Evolutionary conservation across 1,140 invertebrate species (phyloP).

Genomic region (Coptotermes formosanus): DNA sequence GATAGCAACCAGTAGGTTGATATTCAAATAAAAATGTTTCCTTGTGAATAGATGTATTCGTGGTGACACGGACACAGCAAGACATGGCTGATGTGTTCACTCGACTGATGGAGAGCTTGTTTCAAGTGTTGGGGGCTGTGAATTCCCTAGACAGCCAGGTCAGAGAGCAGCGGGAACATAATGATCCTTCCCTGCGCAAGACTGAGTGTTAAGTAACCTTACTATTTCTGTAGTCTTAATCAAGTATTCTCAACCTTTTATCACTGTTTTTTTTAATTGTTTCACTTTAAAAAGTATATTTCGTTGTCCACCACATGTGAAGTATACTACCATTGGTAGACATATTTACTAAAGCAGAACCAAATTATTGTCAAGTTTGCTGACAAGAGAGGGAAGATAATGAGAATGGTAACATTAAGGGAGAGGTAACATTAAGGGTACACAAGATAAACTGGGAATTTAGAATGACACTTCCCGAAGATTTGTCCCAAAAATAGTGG

Average conservation of each 20-base stretch:
- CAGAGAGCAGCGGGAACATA: conserved; percentile 36
- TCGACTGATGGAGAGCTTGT: conserved; percentile 64
- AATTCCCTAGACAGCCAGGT: conserved; percentile 47
- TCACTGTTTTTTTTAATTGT: not conserved
- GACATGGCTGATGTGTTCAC: conserved; percentile 64
- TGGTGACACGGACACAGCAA: conserved; percentile 59
- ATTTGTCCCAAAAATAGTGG: too few species aligned
- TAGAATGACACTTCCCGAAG: too few species aligned
- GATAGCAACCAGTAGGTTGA: too few species aligned
- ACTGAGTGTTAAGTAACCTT: conserved; percentile 38
- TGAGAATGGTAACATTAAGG: too few species aligned
- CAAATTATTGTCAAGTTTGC: too few species aligned
- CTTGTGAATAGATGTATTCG: conserved; percentile 56
- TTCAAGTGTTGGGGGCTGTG: conserved; percentile 61
- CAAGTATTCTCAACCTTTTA: conserved; percentile 5
- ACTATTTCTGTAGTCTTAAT: not conserved
- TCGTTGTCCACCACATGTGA: not conserved
- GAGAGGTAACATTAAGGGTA: too few species aligned
- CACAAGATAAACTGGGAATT: too few species aligned
- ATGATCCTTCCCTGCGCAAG: conserved; percentile 38
- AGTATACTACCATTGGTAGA: not conserved
- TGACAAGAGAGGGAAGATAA: too few species aligned
- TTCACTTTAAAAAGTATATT: not conserved
- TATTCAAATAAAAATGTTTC: too few species aligned
- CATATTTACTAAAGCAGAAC: not conserved